Percentiles rank a stretch among this genome's conserved stretches.
These are phyloP conservation scores for Lissonota sp. DNA, from an alignment of 2,888 invertebrate species.

Conservation along the genomic window DNA sequence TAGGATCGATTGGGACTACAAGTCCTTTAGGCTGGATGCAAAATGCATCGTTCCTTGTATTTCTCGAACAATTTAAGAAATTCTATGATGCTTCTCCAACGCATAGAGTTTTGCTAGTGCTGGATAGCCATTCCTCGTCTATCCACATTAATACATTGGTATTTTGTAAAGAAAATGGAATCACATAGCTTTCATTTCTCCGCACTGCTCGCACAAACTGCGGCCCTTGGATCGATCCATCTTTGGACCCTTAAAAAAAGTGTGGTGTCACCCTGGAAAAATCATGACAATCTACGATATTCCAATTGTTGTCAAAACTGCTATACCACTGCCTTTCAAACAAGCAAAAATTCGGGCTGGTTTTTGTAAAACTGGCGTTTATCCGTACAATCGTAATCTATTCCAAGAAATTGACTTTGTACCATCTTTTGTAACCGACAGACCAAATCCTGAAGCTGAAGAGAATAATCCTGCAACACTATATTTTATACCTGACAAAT, in stretches of 20 bases:
- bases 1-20: constrained; percentile 64
- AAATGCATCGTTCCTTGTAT: constrained; percentile 30
- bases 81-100: constrained; percentile 45
- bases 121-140: constrained; percentile 57
- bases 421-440: neutral
- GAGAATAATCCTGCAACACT: constrained; percentile 49
- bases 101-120: constrained; percentile 30
- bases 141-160: constrained; percentile 67
- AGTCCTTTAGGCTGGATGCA: constrained; percentile 71
- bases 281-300: constrained; percentile 75
- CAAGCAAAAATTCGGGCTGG: constrained; percentile 62
- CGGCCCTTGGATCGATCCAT: constrained; percentile 77
- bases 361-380: constrained; percentile 66
- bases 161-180: constrained; percentile 75
- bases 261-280: constrained; percentile 67
- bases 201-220: constrained; percentile 77
- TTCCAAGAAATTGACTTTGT: constrained; percentile 59
- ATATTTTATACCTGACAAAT: constrained; percentile 26
- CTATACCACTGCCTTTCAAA: constrained; percentile 58
- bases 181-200: constrained; percentile 76
- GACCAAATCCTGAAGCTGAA: constrained; percentile 43
- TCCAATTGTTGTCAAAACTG: constrained; percentile 65
- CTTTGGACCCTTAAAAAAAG: constrained; percentile 76
- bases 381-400: constrained; percentile 65
- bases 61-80: constrained; percentile 64